phyloP scores from a whole-genome alignment of 2,797 vertebrate species.

The Phylloscopus collybita region DNA sequence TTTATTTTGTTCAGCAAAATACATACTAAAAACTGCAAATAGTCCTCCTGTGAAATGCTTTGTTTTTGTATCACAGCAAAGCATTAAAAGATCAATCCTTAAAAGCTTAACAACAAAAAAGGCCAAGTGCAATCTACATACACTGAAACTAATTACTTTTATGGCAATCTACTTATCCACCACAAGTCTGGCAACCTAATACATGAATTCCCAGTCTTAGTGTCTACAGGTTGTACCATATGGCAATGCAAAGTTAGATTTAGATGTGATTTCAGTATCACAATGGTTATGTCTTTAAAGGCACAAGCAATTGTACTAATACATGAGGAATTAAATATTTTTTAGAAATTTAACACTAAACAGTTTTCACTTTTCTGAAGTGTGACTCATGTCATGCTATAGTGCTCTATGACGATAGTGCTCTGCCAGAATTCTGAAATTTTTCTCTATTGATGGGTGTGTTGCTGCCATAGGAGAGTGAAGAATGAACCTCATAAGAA shows the following conservation, averaged over 20 bases:
- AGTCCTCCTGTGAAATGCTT: background rate
- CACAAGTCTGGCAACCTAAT: conserved; percentile 6
- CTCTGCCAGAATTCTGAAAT: background rate
- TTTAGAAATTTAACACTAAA: background rate
- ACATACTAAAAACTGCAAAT: background rate
- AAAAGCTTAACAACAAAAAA: conserved; percentile 50
- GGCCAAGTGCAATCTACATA: background rate
- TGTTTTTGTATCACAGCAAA: background rate
- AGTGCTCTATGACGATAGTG: background rate
- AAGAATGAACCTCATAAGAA: background rate
- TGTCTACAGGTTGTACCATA: conserved; percentile 39
- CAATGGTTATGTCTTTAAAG: background rate
- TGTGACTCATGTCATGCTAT: background rate
- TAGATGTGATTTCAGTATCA: background rate
- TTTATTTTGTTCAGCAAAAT: background rate
- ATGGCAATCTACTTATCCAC: conserved; percentile 55
- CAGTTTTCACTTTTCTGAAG: background rate
- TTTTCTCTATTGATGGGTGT: background rate
- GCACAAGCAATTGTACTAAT: background rate
- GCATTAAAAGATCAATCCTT: conserved; percentile 48
- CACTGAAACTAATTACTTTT: conserved; percentile 37
- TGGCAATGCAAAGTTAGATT: conserved; percentile 22
- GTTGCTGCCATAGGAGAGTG: background rate
- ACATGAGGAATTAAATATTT: background rate
- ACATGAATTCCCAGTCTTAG: background rate